A percentile compares a stretch with the other conserved stretches of the same genome.
These are phyloP conservation scores for Drosophila ficusphila DNA, from an alignment of 1,140 invertebrate genomes.

Conservation along the genomic window DNA sequence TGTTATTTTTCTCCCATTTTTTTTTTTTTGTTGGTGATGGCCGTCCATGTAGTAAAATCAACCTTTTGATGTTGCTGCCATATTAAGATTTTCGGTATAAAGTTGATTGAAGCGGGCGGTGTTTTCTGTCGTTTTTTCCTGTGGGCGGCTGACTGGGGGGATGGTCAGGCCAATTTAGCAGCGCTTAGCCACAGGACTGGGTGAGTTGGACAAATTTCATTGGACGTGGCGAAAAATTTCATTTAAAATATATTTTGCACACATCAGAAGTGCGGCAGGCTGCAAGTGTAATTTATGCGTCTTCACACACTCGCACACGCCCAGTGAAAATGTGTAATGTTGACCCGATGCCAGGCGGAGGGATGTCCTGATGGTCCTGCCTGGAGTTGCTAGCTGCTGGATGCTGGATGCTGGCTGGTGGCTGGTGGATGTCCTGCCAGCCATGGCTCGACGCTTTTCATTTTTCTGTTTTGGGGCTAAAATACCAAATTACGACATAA, in stretches of 20 bases:
- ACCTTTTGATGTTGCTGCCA: slow-evolving; percentile 31
- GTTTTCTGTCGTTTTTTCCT: background rate
- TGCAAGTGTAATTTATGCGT: slow-evolving; percentile 80
- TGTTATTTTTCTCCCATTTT: slow-evolving; percentile 19
- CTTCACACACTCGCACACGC: slow-evolving; percentile 39
- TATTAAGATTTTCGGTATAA: slow-evolving; percentile 40
- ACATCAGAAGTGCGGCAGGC: slow-evolving; percentile 50
- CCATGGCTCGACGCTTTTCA: slow-evolving; percentile 72
- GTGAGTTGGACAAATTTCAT: slow-evolving; percentile 56
- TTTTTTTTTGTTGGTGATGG: too few relatives aligned
- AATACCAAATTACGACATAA: slow-evolving; percentile 83
- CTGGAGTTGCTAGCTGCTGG: slow-evolving; percentile 6
- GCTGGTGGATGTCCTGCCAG: slow-evolving; percentile 46
- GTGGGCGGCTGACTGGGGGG: background rate
- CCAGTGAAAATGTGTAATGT: slow-evolving; percentile 74
- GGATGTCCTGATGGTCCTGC: slow-evolving; percentile 8
- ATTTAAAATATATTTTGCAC: slow-evolving; percentile 49
- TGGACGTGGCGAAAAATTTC: slow-evolving; percentile 60
- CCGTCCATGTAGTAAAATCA: background rate
- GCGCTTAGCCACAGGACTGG: slow-evolving; percentile 52
- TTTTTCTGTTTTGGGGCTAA: slow-evolving; percentile 82
- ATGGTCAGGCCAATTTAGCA: slow-evolving; percentile 64
- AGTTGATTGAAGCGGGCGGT: slow-evolving; percentile 35
- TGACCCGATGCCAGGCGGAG: slow-evolving; percentile 70
- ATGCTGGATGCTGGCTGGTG: slow-evolving; percentile 23